phyloP scores from a whole-genome alignment of 2,113 vertebrate genomes.

The Leuciscus idus region DNA sequence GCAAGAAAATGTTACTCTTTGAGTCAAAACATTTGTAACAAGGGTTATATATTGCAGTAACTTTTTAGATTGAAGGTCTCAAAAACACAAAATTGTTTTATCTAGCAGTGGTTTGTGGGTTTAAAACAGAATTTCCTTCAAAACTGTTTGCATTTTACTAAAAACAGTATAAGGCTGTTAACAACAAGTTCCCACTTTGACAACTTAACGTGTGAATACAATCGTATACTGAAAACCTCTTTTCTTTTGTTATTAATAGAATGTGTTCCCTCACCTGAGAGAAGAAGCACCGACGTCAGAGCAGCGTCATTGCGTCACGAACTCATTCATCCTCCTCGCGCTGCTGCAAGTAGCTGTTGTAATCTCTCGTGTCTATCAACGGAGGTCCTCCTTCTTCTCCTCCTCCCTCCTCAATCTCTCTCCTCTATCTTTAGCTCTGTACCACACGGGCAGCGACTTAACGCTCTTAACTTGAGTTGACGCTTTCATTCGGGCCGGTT shows the following conservation, averaged over 20 bases:
- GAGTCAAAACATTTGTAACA: too few relatives aligned
- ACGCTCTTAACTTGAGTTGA: neutral
- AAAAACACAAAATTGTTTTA: neutral
- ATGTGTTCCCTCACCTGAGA: neutral
- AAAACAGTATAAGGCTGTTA: neutral
- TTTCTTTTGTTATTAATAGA: neutral
- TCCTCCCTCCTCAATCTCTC: constrained; percentile 22
- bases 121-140: neutral
- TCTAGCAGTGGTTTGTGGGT: neutral
- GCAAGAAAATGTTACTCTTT: too few relatives aligned
- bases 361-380: constrained; percentile 17
- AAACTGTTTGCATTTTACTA: neutral
- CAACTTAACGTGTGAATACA: neutral
- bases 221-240: neutral
- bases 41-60: too few relatives aligned
- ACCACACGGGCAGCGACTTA: constrained; percentile 40
- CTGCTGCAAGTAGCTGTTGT: neutral
- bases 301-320: constrained; percentile 27
- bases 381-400: neutral
- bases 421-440: constrained; percentile 52
- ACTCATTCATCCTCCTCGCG: neutral
- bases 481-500: neutral
- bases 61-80: too few relatives aligned
- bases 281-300: neutral
- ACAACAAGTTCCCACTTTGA: neutral